phyloP scores from a whole-genome alignment of 2,888 invertebrate genomes.

The Candidula unifasciata region DNA sequence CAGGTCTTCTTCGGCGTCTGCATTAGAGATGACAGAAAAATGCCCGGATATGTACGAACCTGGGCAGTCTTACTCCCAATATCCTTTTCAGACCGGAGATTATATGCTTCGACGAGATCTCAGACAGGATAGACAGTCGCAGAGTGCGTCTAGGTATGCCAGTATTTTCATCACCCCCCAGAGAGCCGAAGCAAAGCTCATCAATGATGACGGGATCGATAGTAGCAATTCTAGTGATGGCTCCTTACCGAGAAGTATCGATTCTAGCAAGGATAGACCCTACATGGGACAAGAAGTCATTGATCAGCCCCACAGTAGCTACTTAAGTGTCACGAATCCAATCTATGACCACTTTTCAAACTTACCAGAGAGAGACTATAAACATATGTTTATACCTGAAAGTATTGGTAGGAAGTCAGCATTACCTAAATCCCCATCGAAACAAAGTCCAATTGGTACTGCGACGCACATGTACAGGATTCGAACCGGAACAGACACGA shows the following conservation, averaged over 20 bases:
- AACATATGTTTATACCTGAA: slow-evolving; percentile 56
- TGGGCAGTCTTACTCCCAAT: slow-evolving; percentile 60
- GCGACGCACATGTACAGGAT: slow-evolving; percentile 8
- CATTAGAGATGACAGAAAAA: slow-evolving; percentile 74
- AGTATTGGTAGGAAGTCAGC: slow-evolving; percentile 49
- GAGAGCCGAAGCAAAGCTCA: slow-evolving; percentile 71
- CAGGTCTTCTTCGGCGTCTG: slow-evolving; percentile 71
- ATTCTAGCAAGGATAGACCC: slow-evolving; percentile 62
- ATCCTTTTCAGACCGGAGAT: slow-evolving; percentile 57
- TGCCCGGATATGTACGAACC: slow-evolving; percentile 69
- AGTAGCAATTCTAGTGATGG: slow-evolving; percentile 73
- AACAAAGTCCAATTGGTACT: slow-evolving; percentile 42
- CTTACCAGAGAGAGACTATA: slow-evolving; percentile 60
- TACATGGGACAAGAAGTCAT: slow-evolving; percentile 58
- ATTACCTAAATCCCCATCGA: slow-evolving; percentile 55
- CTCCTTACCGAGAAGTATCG: slow-evolving; percentile 69
- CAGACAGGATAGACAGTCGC: slow-evolving; percentile 45
- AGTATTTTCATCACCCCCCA: slow-evolving; percentile 74
- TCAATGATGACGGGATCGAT: slow-evolving; percentile 66
- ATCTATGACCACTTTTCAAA: slow-evolving; percentile 48
- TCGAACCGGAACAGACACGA: slow-evolving; percentile 33
- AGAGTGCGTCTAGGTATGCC: slow-evolving; percentile 67
- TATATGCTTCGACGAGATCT: slow-evolving; percentile 43
- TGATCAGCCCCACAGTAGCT: slow-evolving; percentile 25
- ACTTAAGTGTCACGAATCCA: slow-evolving; percentile 49